These are phyloP conservation scores for Mesocricetus auratus DNA, from an alignment of 2,113 vertebrate genomes.

Conservation along the genomic window DNA sequence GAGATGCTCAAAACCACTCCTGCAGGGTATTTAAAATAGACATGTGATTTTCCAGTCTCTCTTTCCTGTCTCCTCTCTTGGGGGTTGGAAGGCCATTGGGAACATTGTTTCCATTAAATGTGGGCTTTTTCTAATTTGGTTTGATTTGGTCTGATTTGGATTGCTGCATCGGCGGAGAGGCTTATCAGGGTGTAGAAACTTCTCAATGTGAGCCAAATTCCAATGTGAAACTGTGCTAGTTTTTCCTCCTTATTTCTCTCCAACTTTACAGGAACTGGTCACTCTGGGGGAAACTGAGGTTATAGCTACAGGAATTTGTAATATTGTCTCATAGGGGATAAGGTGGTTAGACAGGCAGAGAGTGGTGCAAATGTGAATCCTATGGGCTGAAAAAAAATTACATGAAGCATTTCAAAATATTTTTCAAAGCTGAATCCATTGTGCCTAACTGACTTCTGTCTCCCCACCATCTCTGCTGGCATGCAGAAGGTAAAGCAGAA, in stretches of 20 bases:
- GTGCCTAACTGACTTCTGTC: not conserved
- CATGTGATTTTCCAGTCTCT: too few species aligned
- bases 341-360: conserved; percentile 55
- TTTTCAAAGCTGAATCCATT: conserved; percentile 22
- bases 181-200: too few species aligned
- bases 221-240: conserved; percentile 42
- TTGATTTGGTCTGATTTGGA: too few species aligned
- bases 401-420: conserved; percentile 64
- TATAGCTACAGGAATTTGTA: conserved; percentile 15
- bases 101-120: too few species aligned
- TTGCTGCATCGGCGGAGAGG: too few species aligned
- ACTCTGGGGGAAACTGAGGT: conserved; percentile 57
- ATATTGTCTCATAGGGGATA: conserved; percentile 30
- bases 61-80: too few species aligned
- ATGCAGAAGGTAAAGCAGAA: conserved; percentile 16
- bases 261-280: conserved; percentile 51
- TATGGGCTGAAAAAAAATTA: conserved; percentile 56
- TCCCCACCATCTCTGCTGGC: not conserved
- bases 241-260: conserved; percentile 33
- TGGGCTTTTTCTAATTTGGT: too few species aligned
- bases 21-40: too few species aligned
- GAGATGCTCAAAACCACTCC: too few species aligned
- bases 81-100: too few species aligned
- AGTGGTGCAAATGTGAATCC: conserved; percentile 71
- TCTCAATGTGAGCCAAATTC: not conserved